Evolutionary conservation across 2,797 vertebrate species (phyloP).

Genomic region (Helicolenus hilgendorfi): DNA sequence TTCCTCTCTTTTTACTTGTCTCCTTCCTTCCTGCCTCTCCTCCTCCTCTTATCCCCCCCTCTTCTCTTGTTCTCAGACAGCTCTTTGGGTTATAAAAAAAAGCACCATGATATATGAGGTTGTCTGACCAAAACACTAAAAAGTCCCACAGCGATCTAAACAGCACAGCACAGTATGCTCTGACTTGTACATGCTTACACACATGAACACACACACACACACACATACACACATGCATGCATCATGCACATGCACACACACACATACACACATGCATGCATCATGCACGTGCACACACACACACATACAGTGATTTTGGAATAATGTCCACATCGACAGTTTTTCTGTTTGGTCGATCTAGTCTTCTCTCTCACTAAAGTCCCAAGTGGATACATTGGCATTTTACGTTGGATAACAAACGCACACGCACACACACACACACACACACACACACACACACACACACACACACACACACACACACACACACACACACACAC

Average conservation of each 20-base stretch:
- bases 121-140: constrained; percentile 73
- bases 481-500: not conserved
- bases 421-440: not conserved
- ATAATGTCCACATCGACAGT: constrained; percentile 76
- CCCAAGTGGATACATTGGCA: constrained; percentile 75
- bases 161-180: not conserved
- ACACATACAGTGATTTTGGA: constrained; percentile 28
- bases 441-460: rapidly evolving
- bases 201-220: not conserved
- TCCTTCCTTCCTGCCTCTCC: not conserved
- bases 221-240: not conserved
- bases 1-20: not conserved
- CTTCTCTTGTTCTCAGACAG: constrained; percentile 49
- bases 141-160: constrained; percentile 73
- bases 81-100: constrained; percentile 68
- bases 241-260: not conserved
- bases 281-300: not conserved
- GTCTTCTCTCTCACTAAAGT: constrained; percentile 38
- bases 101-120: constrained; percentile 76
- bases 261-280: not conserved
- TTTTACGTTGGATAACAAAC: constrained; percentile 64
- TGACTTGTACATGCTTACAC: not conserved
- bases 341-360: constrained; percentile 71
- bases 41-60: not conserved
- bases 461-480: not conserved